These are phyloP conservation scores for Lepilemur ruficaudatus DNA, from an alignment of 2,797 vertebrate species.

Conservation along the genomic window DNA sequence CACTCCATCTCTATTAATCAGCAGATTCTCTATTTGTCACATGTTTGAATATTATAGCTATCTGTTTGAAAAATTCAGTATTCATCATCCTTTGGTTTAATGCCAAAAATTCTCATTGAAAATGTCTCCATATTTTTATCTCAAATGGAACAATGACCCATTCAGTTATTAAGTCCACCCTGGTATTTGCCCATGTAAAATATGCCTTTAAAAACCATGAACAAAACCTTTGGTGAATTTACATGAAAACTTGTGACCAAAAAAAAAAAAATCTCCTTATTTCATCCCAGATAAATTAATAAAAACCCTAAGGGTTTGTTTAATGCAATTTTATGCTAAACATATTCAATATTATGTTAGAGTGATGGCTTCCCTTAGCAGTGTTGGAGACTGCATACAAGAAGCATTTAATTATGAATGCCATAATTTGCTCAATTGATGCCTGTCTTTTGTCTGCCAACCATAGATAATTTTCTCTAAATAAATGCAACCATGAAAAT, in stretches of 20 bases:
- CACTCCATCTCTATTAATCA: neutral
- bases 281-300: conserved; percentile 64
- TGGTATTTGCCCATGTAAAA: neutral
- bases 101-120: neutral
- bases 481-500: conserved; percentile 71
- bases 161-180: neutral
- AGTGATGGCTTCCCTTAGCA: conserved; percentile 56
- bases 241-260: conserved; percentile 38
- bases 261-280: conserved; percentile 6
- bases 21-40: neutral
- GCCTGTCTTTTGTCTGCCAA: conserved; percentile 67
- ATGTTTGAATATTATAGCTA: neutral
- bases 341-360: conserved; percentile 58
- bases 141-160: neutral
- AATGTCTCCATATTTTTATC: conserved; percentile 41
- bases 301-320: conserved; percentile 49
- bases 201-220: conserved; percentile 15
- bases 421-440: conserved; percentile 71
- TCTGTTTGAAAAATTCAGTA: neutral
- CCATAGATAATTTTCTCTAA: conserved; percentile 71
- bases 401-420: conserved; percentile 75
- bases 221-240: conserved; percentile 53
- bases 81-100: conserved; percentile 1
- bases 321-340: conserved; percentile 66
- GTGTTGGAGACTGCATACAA: conserved; percentile 56